phyloP scores from a whole-genome alignment of 2,113 vertebrate species.

The Sclerurus mexicanus region DNA sequence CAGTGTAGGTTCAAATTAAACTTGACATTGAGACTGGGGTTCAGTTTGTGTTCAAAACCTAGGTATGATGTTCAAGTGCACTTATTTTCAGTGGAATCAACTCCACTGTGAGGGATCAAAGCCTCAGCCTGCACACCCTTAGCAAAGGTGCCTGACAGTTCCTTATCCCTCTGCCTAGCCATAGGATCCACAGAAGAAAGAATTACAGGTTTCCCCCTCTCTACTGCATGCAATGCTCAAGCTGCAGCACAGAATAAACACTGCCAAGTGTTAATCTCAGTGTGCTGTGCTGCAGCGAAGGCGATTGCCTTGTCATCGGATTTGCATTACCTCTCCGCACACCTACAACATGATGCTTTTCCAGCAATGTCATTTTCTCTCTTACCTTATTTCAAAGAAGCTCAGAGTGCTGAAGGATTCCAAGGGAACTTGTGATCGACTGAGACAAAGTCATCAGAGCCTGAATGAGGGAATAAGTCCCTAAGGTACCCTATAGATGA shows the following conservation, averaged over 20 bases:
- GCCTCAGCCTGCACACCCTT: neutral
- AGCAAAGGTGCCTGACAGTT: neutral
- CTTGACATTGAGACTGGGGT: neutral
- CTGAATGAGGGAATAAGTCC: neutral
- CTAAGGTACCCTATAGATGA: neutral
- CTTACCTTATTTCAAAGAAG: neutral
- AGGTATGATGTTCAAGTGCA: neutral
- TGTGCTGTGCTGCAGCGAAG: neutral
- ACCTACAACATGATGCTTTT: fast-evolving
- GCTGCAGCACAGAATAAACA: neutral
- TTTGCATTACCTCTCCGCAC: neutral
- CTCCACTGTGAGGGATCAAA: neutral
- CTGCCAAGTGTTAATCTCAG: neutral
- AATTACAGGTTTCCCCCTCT: fast-evolving
- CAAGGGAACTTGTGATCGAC: neutral
- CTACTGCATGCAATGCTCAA: fast-evolving
- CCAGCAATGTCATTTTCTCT: neutral
- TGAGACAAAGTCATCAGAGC: neutral
- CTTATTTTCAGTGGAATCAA: neutral
- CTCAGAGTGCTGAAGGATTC: neutral
- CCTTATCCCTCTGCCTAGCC: neutral
- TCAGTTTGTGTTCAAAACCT: neutral
- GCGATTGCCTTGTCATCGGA: fast-evolving
- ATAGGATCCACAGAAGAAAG: neutral
- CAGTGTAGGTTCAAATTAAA: neutral